Evolutionary conservation across 2,113 vertebrate genomes (phyloP).

Genomic region (Entelurus aequoreus): DNA sequence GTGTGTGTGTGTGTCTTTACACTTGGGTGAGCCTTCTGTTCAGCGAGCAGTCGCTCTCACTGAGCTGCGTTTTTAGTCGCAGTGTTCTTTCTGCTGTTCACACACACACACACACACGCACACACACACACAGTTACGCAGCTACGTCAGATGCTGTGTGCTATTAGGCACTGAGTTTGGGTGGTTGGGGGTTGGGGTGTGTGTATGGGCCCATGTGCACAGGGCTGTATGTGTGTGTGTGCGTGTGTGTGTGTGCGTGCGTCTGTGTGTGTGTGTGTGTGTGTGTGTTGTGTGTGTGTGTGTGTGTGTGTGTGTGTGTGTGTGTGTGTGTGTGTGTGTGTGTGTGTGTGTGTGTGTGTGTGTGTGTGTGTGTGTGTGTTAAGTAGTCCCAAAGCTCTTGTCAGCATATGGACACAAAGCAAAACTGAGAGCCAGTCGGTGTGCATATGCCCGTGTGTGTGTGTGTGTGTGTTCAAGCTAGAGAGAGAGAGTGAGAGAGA

Average conservation of each 20-base stretch:
- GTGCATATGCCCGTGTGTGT: background rate
- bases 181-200: background rate
- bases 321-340: no score
- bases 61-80: constrained; percentile 71
- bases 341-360: background rate
- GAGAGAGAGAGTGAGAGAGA: background rate
- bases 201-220: background rate
- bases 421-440: background rate
- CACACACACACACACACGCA: background rate
- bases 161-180: background rate
- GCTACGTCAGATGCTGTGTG: constrained; percentile 2
- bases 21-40: constrained; percentile 71
- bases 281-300: background rate
- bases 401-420: constrained; percentile 7
- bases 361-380: background rate
- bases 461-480: background rate
- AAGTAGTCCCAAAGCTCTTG: constrained; percentile 5
- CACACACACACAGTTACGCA: constrained; percentile 1
- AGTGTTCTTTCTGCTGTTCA: constrained; percentile 47
- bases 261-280: background rate
- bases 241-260: background rate
- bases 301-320: background rate
- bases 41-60: constrained; percentile 54
- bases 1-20: constrained; percentile 49
- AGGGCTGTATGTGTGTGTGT: background rate